Evolutionary conservation across 2,113 vertebrate species (phyloP).

Genomic region (Hassar affinis): DNA sequence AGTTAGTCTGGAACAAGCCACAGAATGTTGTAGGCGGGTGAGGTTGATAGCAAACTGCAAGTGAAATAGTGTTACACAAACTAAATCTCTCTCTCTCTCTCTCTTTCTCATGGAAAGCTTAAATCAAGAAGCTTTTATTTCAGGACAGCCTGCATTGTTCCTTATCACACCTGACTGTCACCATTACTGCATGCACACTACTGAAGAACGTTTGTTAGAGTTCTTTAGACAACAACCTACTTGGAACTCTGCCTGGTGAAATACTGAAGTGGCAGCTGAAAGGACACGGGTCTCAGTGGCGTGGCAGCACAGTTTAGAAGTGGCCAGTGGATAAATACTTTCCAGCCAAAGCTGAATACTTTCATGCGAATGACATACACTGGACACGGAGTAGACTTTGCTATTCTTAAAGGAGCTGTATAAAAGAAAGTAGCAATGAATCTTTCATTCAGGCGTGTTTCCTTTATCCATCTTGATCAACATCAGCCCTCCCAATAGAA

Average conservation of each 20-base stretch:
- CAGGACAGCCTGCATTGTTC: not conserved
- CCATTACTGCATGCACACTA: not conserved
- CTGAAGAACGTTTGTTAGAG: constrained; percentile 3
- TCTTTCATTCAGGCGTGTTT: constrained; percentile 13
- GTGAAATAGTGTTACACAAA: constrained; percentile 22
- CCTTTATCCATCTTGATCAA: constrained; percentile 21
- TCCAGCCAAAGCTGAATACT: not conserved
- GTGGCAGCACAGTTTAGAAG: not conserved
- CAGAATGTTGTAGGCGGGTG: constrained; percentile 29
- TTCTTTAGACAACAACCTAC: not conserved
- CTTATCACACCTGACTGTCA: constrained; percentile 11
- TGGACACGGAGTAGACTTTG: not conserved
- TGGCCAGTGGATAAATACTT: not conserved
- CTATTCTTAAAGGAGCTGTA: not conserved
- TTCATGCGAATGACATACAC: constrained; percentile 1
- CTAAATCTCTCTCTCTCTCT: not conserved
- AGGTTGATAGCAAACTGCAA: constrained; percentile 35
- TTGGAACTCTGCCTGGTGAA: not conserved
- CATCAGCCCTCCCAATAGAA: constrained; percentile 19
- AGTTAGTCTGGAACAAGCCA: constrained; percentile 18
- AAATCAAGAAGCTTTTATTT: constrained; percentile 11
- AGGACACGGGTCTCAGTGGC: not conserved
- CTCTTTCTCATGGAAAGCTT: constrained; percentile 7
- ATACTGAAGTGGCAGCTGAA: not conserved
- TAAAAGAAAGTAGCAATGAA: not conserved